Evolutionary conservation across 2,113 vertebrate genomes (phyloP), one percentile per base, ranked within the genome.

Genomic region (Bos indicus): DNA sequence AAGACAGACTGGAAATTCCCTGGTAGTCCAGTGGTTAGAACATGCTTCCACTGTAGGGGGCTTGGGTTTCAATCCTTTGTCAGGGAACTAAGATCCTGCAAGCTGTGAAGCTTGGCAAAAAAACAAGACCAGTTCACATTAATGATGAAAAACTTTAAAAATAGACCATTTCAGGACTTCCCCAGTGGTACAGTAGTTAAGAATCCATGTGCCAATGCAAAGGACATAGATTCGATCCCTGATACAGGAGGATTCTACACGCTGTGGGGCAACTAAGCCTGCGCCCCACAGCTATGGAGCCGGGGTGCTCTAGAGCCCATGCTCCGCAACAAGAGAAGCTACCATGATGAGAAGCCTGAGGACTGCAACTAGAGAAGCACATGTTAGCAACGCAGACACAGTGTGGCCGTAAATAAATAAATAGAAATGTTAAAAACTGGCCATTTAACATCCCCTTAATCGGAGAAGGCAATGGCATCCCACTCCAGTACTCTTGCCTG

Each of bases 91-190:
- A 33, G 46, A 80, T 33, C 46, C 28, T 11, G 1, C 78, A 51
- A 51, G 78, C 46, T 30, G 15, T 19, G 28, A 19, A 51, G 28
- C 28, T 6, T 19, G 46, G 46, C 46, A 28, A 17, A 81, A 81
- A 33, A 81, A 51, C 62, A 78, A 78, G 52, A 54, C n/a, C 36
- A 82, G n/a, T 62, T 43, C 30, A 28, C 26, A 23, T 80, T 25
- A 84, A 84, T 6, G 28, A 83, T 57, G 62, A 77, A 91, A 93
- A 86, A 13, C 7, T 71, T 91, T 74, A 48, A 78, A 51, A 71
- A 57, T 0, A 88, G 57, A 88, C 33, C 90, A 46, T 16, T 54
- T 36, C 21, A 74, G 71, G 71, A 74, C 71, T 74, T 74, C 36
- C 36, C 36, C 43, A 40, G 36, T 13, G 67, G 67, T 74, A 40